Base-by-base conservation (phyloP, 2,888 invertebrate genomes). In the Brachycybe producta region DNA sequence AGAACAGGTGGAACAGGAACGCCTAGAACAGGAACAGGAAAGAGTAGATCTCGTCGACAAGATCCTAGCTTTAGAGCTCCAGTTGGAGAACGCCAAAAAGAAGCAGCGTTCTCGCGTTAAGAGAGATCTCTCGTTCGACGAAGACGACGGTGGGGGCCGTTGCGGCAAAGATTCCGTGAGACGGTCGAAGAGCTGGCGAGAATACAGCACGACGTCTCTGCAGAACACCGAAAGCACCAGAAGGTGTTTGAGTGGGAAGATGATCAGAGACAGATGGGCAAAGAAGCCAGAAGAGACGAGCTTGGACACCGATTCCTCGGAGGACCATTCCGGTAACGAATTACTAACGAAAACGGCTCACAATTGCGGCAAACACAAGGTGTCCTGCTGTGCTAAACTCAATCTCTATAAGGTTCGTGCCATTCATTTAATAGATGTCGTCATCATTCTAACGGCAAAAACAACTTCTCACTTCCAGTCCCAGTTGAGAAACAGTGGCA, bases 1-100 rank as follows among this genome's bases (percentile, higher is more conserved):
- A 19, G 47, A 39, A 15, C 47, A 47, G 24, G 38, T 47, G 26
- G 47, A 47, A n/a, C 21, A 5, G 13, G 45, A 45, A 24, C n/a
- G 36, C 7, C 5, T 23, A 23, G 45, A 45, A 23, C 11, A 13
- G 21, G 35, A 39, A 24, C 17, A 19, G 28, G 26, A 11, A 17
- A 21, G 38, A 38, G 15, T 17, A 36, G 5, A 38, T n/a, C 36
- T 36, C 15, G 15, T 8, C 15, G 36, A 36, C 5, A 36, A 36
- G n/a, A 19, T 36, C 15, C 36, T 36, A 19, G 19, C 15, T 15
- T 34, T 45, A 11, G 45, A 45, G 34, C 24, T 45, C 45, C 32
- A 45, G 35, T 13, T 35, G 45, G 45, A 26, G n/a, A 45, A 45
- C n/a, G 7, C 23, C 5, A 40, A 40, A 40, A 21, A 19, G 40